Evolutionary conservation across 2,113 vertebrate species (phyloP).

Genomic region (Bubo bubo): DNA sequence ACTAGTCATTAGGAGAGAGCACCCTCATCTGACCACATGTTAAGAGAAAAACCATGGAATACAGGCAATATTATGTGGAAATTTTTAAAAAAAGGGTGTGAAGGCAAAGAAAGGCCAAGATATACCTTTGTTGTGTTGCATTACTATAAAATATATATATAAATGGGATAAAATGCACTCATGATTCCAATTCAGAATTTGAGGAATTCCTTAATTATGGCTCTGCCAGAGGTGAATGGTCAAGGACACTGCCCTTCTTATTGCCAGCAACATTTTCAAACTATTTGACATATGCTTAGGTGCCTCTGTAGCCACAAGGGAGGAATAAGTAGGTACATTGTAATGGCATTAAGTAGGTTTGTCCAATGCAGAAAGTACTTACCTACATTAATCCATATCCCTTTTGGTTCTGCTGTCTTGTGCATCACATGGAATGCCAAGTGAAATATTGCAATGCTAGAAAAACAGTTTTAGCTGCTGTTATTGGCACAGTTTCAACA

Average conservation of each 20-base stretch:
- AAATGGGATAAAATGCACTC: not conserved
- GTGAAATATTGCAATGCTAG: not conserved
- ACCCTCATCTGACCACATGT: not conserved
- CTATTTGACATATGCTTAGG: not conserved
- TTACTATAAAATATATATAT: not conserved
- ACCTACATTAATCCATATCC: not conserved
- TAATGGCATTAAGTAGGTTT: not conserved
- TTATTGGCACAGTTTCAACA: not conserved
- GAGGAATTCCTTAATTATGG: not conserved
- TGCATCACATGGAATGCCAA: not conserved
- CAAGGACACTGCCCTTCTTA: not conserved
- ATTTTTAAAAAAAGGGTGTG: not conserved
- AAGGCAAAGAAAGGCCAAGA: not conserved
- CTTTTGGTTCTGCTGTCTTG: not conserved
- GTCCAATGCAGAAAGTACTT: not conserved
- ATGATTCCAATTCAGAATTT: not conserved
- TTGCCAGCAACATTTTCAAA: not conserved
- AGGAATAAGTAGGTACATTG: not conserved
- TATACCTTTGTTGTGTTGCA: not conserved
- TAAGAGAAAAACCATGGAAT: not conserved
- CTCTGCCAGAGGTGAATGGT: not conserved
- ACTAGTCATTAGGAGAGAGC: not conserved
- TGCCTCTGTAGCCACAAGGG: not conserved
- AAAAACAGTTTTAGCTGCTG: not conserved
- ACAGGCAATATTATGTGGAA: not conserved